Evolutionary conservation across 2,797 vertebrate genomes (phyloP), one percentile per base, ranked within the genome.

Genomic region (Echeneis naucrates): DNA sequence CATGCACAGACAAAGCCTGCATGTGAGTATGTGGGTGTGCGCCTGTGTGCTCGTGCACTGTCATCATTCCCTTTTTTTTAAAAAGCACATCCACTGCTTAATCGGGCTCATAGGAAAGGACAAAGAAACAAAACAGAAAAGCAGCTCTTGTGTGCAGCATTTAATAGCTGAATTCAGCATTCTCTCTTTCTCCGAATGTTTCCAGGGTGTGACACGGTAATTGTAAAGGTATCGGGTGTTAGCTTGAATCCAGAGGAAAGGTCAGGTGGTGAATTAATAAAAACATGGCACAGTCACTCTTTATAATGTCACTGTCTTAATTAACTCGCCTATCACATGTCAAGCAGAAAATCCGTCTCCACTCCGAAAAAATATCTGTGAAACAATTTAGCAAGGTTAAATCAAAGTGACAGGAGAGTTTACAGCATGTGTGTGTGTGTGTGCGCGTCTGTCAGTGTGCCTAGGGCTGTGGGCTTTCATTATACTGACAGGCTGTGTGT

Each of bases 231-330:
- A 83, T 87, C 81, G 73, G 86, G 80, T 81, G 79, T 87, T 78
- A 73, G 74, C 60, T 54, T 33, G 82, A 85, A 90, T 86, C 81
- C 71, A 21, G 44, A 74, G 61, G 66, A 87, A 91, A 92, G 90
- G 90, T 89, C 88, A 89, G 73, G 57, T 67, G 75, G 86, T 82
- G 89, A 91, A 89, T 92, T 90, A 87, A 89, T 90, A 89, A 90
- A 90, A 90, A 89, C 86, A 88, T 35, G 42, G 72, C 63, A 51
- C 83, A 81, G 51, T 86, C 84, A 72, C 67, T 75, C 70, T 63
- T 90, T 84, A 92, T 92, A 92, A 93, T 91, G 90, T 83, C 90
- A 90, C 68, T 60, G 68, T 90, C 83, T 92, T 88, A 90, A 92
- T 93, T 90, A 91, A 88, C 87, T 90, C 73, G 61, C 83, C 54